These are phyloP conservation scores for Fissipunctia ypsillon DNA, from an alignment of 2,888 invertebrate species.

Conservation along the genomic window DNA sequence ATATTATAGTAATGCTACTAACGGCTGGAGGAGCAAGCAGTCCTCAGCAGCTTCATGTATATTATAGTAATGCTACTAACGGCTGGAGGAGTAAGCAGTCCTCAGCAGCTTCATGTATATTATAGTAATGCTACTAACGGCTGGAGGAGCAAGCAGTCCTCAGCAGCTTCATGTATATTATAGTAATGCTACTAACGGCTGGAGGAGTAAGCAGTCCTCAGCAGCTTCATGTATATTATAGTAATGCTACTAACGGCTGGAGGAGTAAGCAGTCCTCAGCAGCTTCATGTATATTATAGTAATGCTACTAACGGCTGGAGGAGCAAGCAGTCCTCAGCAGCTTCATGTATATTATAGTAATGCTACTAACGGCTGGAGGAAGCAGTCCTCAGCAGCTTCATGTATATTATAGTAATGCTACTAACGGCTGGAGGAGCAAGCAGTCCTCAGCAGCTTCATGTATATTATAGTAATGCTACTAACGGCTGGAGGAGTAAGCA, in stretches of 20 bases:
- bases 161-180: slow-evolving; percentile 92
- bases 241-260: slow-evolving; percentile 91
- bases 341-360: too few species aligned
- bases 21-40: slow-evolving; percentile 92
- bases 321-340: slow-evolving; percentile 92
- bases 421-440: slow-evolving; percentile 92
- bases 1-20: too few species aligned
- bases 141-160: slow-evolving; percentile 92
- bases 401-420: too few species aligned
- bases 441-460: slow-evolving; percentile 92
- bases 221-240: slow-evolving; percentile 92
- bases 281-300: too few species aligned
- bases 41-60: slow-evolving; percentile 92
- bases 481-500: slow-evolving; percentile 92
- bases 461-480: too few species aligned
- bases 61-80: slow-evolving; percentile 90
- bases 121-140: slow-evolving; percentile 90
- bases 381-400: slow-evolving; percentile 92
- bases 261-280: slow-evolving; percentile 91
- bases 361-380: slow-evolving; percentile 91
- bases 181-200: slow-evolving; percentile 91
- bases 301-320: slow-evolving; percentile 90
- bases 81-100: slow-evolving; percentile 91
- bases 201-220: slow-evolving; percentile 91
- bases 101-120: slow-evolving; percentile 92